Evolutionary conservation across 2,797 vertebrate species (phyloP), one percentile per base, ranked within the genome.

Genomic region (Onychomys torridus): DNA sequence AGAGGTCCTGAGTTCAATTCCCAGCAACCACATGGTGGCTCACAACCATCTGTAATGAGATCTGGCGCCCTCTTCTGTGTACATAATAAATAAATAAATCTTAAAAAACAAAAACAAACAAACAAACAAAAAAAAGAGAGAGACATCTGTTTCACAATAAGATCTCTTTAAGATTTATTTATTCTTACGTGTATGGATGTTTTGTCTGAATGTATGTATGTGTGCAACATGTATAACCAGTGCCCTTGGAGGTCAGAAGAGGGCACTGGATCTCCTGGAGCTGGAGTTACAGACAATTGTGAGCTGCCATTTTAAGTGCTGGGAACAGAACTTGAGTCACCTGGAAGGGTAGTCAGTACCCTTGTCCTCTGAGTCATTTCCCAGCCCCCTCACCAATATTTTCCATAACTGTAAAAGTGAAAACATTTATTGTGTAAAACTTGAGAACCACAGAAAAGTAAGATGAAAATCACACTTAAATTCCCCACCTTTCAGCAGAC

Each of bases 361-460:
- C 29, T 11, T 27, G 21, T 40, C 32, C 59, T 32, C 27, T 43
- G 57, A 83, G 81, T 25, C 83, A 25, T 25, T 67, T 67, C 46
- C 84, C 84, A 69, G 21, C 21, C 84, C 82, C 63, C 46, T 67
- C 21, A 43, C 40, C 75, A 40, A 43, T 67, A 29, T 16, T 65
- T 86, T 87, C 71, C 73, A 61, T 77, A 76, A 71, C 21, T 43
- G 1, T 69, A 63, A 91, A 94, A 82, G 43, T 77, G 52, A 34
- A 77, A 12, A 90, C 16, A 65, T 94, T 94, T 91, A 96, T 93
- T 95, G 52, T 73, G 57, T 43, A 93, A 67, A 93, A 94, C 57
- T 77, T 82, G 25, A n/a, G 92, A 95, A 89, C 65, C 40, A 88
- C 79, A 94, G 63, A 91, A 79, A 86, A 63, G 16, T 67, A 94